Evolutionary conservation across 2,113 vertebrate genomes (phyloP).

Genomic region (Castor canadensis): DNA sequence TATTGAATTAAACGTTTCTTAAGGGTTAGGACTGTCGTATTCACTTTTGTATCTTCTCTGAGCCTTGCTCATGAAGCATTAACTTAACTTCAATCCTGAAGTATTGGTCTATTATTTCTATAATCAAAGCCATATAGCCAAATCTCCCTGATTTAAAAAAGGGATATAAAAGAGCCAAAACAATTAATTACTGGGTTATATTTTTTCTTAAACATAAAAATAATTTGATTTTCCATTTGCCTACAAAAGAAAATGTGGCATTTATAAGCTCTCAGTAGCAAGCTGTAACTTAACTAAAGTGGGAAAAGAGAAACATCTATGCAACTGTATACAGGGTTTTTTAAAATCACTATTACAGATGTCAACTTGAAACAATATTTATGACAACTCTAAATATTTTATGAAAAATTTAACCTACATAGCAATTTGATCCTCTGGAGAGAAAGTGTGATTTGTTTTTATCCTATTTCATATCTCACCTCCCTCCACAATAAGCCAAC

Average conservation of each 20-base stretch:
- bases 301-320: conserved; percentile 33
- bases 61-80: background rate
- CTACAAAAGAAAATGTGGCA: conserved; percentile 59
- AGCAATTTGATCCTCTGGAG: conserved; percentile 44
- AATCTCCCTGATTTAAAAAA: background rate
- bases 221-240: conserved; percentile 35
- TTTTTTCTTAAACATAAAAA: conserved; percentile 4
- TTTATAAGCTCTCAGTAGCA: conserved; percentile 63
- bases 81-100: conserved; percentile 13
- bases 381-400: conserved; percentile 49
- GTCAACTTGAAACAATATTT: conserved; percentile 59
- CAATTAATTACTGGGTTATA: background rate
- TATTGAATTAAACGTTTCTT: background rate
- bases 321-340: background rate
- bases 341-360: conserved; percentile 31
- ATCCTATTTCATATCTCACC: background rate
- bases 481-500: background rate
- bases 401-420: conserved; percentile 45
- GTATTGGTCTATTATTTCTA: background rate
- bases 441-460: conserved; percentile 6
- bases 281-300: conserved; percentile 71
- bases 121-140: background rate
- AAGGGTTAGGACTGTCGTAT: background rate
- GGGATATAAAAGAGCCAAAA: background rate
- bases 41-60: background rate